Base-by-base conservation (phyloP, 2,797 vertebrate species). In the Rhinatrema bivittatum region DNA sequence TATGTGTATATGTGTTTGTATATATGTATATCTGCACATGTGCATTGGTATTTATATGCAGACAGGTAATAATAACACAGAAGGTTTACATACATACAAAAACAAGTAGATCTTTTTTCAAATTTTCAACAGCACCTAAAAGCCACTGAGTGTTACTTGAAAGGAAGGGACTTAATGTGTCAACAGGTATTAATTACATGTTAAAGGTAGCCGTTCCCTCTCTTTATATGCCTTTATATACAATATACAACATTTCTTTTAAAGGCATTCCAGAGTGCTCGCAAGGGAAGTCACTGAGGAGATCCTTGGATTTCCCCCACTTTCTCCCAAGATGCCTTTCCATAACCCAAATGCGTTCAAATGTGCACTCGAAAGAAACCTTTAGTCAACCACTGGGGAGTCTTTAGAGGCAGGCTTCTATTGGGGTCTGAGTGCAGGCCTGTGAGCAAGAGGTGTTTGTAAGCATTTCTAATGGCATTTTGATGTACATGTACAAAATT, bases 391-490 rank as follows among this genome's bases (percentile, higher is more conserved):
- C 68, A 58, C 42, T 20, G 39, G 69, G 61, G 65, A 75, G 61
- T 60, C 70, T 70, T 78, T 70, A 54, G 25, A 59, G 60, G 27
- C 30, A 39, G 50, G 7, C 50, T 77, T 72, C 29, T 14, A 51
- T 50, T 61, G 47, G 68, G 70, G 48, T 32, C 64, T 56, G 63
- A 70, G 62, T 60, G 65, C 62, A 70, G 48, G 50, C 74, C 78
- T 53, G 62, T 74, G 86, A 85, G 79, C 64, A 58, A 68, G 76
- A 87, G 70, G 78, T 83, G 79, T 86, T 84, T 83, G 70, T 71
- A 78, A 86, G 79, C 82, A 86, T 87, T 92, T 82, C 80, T 97
- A 96, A 98, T 97, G 91, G 90, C 89, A 88, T 98, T 98, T 97
- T 89, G 89, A 93, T 97, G 92, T 97, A 94, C 87, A 87, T 79